A percentile compares a stretch with the other conserved stretches of the same genome.
Evolutionary conservation across 2,888 invertebrate genomes (phyloP).

Genomic region (Ophion ventricosus): DNA sequence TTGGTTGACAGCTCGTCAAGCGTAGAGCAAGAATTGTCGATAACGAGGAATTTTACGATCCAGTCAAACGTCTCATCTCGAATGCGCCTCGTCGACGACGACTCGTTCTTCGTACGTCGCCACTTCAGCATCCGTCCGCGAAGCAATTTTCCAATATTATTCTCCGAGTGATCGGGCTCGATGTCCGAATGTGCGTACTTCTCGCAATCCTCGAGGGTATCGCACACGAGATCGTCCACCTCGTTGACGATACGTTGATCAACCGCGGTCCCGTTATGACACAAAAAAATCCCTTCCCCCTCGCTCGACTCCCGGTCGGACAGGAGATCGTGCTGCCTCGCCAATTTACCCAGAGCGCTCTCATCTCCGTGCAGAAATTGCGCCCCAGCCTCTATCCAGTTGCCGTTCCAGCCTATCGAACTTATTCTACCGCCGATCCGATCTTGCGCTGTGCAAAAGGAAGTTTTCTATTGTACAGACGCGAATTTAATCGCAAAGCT

Average conservation of each 20-base stretch:
- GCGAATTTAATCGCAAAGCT: slow-evolving; percentile 13
- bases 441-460: slow-evolving; percentile 82
- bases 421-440: slow-evolving; percentile 85
- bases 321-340: slow-evolving; percentile 83
- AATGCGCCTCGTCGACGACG: slow-evolving; percentile 76
- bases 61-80: slow-evolving; percentile 86
- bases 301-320: slow-evolving; percentile 84
- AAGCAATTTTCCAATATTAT: slow-evolving; percentile 81
- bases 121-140: slow-evolving; percentile 82
- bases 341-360: slow-evolving; percentile 84
- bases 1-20: slow-evolving; percentile 85
- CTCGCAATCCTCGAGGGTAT: slow-evolving; percentile 84
- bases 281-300: slow-evolving; percentile 85
- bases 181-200: slow-evolving; percentile 81
- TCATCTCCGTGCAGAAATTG: slow-evolving; percentile 87
- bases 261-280: slow-evolving; percentile 83
- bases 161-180: slow-evolving; percentile 79
- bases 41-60: slow-evolving; percentile 86
- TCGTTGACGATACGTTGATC: slow-evolving; percentile 83
- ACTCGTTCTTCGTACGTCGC: slow-evolving; percentile 79
- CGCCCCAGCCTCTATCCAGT: slow-evolving; percentile 86
- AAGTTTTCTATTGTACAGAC: slow-evolving; percentile 31
- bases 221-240: slow-evolving; percentile 84
- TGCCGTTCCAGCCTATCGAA: slow-evolving; percentile 81
- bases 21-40: slow-evolving; percentile 86